These are phyloP conservation scores for Hydractinia echinata DNA, from an alignment of 30 jellyfish, hydroid and myxozoan species.

Conservation along the genomic window DNA sequence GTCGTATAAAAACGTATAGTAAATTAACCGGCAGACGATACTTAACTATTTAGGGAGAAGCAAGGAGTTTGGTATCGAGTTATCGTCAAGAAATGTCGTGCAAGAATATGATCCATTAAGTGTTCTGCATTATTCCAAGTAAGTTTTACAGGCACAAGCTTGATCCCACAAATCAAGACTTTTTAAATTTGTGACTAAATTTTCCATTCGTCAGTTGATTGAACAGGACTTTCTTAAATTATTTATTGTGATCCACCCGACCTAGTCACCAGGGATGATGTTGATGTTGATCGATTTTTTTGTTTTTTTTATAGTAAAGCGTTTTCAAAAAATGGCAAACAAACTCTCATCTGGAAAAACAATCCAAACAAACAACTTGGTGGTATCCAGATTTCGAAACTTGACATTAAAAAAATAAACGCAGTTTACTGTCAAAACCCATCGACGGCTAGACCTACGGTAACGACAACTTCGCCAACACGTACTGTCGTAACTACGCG, in stretches of 20 bases:
- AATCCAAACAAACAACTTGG: slow-evolving; percentile 6
- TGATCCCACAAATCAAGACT: too few species aligned
- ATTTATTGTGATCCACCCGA: too few species aligned
- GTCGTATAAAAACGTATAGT: too few species aligned
- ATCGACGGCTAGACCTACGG: background rate
- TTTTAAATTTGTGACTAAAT: too few species aligned
- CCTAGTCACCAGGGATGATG: too few species aligned
- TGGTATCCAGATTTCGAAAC: background rate
- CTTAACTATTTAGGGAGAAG: background rate
- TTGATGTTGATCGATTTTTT: background rate
- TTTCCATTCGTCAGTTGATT: too few species aligned
- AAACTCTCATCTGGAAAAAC: background rate
- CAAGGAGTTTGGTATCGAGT: background rate
- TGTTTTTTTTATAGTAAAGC: background rate
- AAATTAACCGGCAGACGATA: too few species aligned
- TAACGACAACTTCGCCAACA: background rate
- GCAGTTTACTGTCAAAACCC: slow-evolving; percentile 3
- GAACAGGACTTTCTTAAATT: too few species aligned
- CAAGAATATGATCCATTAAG: slow-evolving; percentile 1
- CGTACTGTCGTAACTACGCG: background rate
- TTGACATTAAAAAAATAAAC: background rate
- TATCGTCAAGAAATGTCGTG: background rate
- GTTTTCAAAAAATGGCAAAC: background rate
- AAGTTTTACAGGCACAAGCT: background rate
- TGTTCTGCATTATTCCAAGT: slow-evolving; percentile 10